Evolutionary conservation across 2,888 invertebrate genomes (phyloP).

Genomic region (Electrophaes corylata): DNA sequence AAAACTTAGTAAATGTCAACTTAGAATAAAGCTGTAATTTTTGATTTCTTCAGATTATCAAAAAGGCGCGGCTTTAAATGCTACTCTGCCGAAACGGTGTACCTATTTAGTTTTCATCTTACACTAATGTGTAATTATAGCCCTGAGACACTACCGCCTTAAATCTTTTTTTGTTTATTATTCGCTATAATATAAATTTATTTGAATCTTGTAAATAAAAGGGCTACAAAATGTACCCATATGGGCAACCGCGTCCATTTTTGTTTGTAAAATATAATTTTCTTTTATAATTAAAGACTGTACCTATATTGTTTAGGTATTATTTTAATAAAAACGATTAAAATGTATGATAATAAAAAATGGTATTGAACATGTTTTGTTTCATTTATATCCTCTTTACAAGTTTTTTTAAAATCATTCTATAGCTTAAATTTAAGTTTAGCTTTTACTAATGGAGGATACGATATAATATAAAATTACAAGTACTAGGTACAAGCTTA

Average conservation of each 20-base stretch:
- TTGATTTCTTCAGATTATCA: background rate
- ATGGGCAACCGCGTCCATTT: constrained; percentile 35
- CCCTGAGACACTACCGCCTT: background rate
- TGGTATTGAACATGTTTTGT: constrained; percentile 63
- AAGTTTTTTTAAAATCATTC: background rate
- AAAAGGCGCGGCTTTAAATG: background rate
- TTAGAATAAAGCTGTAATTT: too few species aligned
- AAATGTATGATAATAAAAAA: constrained; percentile 81
- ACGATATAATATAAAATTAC: too few species aligned
- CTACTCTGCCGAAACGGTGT: background rate
- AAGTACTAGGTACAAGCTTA: too few species aligned
- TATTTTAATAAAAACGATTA: constrained; percentile 74
- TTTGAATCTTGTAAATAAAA: constrained; percentile 36
- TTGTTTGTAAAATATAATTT: constrained; percentile 49
- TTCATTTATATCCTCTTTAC: constrained; percentile 52
- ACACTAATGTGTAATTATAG: too few species aligned
- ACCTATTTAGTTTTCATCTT: too few species aligned
- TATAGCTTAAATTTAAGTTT: too few species aligned
- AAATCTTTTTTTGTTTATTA: constrained; percentile 5
- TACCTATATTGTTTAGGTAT: constrained; percentile 69
- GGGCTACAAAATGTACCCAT: constrained; percentile 35
- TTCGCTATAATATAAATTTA: constrained; percentile 41
- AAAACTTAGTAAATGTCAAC: too few species aligned
- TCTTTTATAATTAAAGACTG: constrained; percentile 81
- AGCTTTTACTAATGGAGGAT: too few species aligned